Conservation (phyloP, 64 coral and sea anemone species). For the Stylophora pistillata region DNA sequence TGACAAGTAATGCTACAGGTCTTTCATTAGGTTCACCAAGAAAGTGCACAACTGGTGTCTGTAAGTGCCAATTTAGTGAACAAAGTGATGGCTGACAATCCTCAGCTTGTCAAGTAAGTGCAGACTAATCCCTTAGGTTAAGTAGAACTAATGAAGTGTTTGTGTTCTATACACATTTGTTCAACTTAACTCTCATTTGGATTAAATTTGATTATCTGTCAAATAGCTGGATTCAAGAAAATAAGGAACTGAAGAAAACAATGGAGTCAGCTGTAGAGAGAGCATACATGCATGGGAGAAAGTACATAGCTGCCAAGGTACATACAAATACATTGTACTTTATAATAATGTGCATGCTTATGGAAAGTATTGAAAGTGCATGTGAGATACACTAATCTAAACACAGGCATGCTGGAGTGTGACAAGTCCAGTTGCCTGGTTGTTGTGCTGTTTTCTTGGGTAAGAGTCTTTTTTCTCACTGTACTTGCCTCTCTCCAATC, state of each 20-base stretch:
- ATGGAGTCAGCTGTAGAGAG: conserved; percentile 79
- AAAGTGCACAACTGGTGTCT: conserved; percentile 88
- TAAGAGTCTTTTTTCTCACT: too few species aligned
- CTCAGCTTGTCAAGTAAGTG: conserved; percentile 87
- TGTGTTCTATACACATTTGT: neutral
- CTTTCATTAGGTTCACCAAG: conserved; percentile 83
- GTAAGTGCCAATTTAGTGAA: conserved; percentile 95
- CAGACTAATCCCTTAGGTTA: neutral
- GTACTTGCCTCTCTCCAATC: too few species aligned
- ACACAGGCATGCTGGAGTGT: too few species aligned
- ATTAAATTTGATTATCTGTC: neutral
- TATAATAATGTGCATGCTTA: neutral
- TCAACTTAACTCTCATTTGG: too few species aligned
- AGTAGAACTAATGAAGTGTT: neutral
- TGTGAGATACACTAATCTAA: too few species aligned
- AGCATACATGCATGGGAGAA: conserved; percentile 77
- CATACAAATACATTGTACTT: neutral
- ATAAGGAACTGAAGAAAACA: conserved; percentile 84
- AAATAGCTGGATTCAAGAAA: conserved; percentile 85
- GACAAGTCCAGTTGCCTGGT: too few species aligned
- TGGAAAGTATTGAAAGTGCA: neutral
- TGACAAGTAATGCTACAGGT: neutral
- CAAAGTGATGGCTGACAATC: conserved; percentile 88
- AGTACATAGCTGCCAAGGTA: conserved; percentile 85
- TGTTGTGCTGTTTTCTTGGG: too few species aligned